Evolutionary conservation across 2,113 vertebrate species (phyloP), one percentile per base, ranked within the genome.

Genomic region (Cyanoderma ruficeps): DNA sequence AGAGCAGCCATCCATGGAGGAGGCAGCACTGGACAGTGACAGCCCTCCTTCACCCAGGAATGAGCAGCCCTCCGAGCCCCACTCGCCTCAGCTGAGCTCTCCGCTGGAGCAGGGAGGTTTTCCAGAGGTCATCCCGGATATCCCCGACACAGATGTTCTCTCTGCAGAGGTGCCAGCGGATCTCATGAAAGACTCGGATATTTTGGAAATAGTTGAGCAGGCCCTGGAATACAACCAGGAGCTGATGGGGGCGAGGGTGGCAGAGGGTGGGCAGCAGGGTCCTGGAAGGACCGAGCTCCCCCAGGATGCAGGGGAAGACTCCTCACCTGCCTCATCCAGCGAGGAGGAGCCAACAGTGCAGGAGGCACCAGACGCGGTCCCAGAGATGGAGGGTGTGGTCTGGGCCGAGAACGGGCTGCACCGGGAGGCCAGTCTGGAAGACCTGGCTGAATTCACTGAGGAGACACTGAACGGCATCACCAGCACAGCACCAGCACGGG

Each of bases 211-310:
- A 6, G 96, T 97, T 0, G 94, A 97, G 44, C 95, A 94, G 74
- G 97, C 97, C 6, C 87, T 97, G 89, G 97, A 97, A 70, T 93
- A 94, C 84, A 97, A 90, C 57, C 96, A 97, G 83, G 97, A 95
- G 93, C 23, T 97, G 92, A 27, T 68, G 92, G 90, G 70, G 1
- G 28, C 0, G 20, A 94, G 65, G 70, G 55, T 0, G 1, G 56
- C 81, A 0, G 56, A 92, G 78, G 67, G 13, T 0, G 83, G 18
- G 69, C 79, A 85, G 56, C 16, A 6, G 8, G 41, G 19, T 28
- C 21, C 49, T 2, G 20, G 27, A 0, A 33, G 35, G 13, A 22
- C 21, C 2, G 15, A 96, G 23, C 37, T 30, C 4, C 30, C 35
- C 8, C 7, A 0, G 53, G 91, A 63, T 1, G 46, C 35, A 0